phyloP scores from a whole-genome alignment of 2,113 vertebrate genomes.

The Pseudorhombus dupliciocellatus region DNA sequence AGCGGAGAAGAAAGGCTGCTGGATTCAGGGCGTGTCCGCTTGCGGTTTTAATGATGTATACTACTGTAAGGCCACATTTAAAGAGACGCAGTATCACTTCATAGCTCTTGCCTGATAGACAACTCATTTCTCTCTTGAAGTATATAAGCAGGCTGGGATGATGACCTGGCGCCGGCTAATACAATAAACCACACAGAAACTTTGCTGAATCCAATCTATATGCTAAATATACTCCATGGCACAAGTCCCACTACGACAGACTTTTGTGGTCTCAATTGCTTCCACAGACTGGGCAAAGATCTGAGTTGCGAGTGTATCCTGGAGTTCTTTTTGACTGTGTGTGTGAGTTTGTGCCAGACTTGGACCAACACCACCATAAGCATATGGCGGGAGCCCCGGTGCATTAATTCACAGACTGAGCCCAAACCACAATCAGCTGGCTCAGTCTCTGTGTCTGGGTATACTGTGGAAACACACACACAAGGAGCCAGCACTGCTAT shows the following conservation, averaged over 20 bases:
- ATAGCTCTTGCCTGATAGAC: slow-evolving; percentile 5
- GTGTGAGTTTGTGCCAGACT: slow-evolving; percentile 31
- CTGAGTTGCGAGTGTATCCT: slow-evolving; percentile 12
- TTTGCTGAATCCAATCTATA: slow-evolving; percentile 48
- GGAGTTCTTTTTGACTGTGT: slow-evolving; percentile 11
- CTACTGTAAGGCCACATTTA: slow-evolving; percentile 19
- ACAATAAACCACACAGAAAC: slow-evolving; percentile 23
- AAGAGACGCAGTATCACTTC: slow-evolving; percentile 13
- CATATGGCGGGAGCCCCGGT: slow-evolving; percentile 44
- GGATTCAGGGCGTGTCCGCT: slow-evolving; percentile 59
- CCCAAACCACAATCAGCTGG: slow-evolving; percentile 67
- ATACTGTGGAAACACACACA: slow-evolving; percentile 14
- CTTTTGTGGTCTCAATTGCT: slow-evolving; percentile 56
- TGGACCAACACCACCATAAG: slow-evolving; percentile 33
- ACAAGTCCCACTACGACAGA: slow-evolving; percentile 16
- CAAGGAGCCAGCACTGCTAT: slow-evolving; percentile 22
- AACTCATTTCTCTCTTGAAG: slow-evolving; percentile 35
- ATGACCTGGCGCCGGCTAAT: slow-evolving; percentile 38
- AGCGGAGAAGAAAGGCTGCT: slow-evolving; percentile 40
- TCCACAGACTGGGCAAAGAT: slow-evolving; percentile 65
- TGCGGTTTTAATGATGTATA: slow-evolving; percentile 56
- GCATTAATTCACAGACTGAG: slow-evolving; percentile 42
- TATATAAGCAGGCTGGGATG: slow-evolving; percentile 5
- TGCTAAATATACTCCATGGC: slow-evolving; percentile 47
- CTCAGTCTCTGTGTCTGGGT: slow-evolving; percentile 42